phyloP scores from a whole-genome alignment of 2,797 vertebrate genomes.

The Podargus strigoides region DNA sequence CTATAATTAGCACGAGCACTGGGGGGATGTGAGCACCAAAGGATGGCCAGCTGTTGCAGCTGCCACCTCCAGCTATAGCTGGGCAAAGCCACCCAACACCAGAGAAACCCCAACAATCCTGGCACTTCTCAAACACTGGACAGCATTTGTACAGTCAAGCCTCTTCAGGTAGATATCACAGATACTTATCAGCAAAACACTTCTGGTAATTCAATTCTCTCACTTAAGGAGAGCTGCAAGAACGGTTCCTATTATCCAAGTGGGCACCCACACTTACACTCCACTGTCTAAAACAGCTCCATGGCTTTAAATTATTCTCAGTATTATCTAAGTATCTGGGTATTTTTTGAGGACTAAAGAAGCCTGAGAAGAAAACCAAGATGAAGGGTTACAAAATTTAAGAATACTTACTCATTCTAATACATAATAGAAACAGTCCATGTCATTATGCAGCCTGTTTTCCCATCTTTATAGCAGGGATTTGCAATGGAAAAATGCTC shows the following conservation, averaged over 20 bases:
- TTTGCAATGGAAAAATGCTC: constrained; percentile 1
- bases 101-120: background rate
- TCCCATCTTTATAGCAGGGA: background rate
- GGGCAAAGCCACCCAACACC: background rate
- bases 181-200: background rate
- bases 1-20: background rate
- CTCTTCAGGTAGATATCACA: background rate
- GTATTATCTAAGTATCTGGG: accelerated
- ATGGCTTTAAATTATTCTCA: background rate
- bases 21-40: background rate
- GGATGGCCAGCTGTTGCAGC: background rate
- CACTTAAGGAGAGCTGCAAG: background rate
- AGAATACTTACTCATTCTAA: background rate
- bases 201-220: background rate
- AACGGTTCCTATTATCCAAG: background rate
- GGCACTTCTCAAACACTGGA: background rate
- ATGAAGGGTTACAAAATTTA: background rate
- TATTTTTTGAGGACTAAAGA: background rate
- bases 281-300: background rate
- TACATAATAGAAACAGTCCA: background rate
- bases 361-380: background rate
- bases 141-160: accelerated
- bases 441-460: background rate
- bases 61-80: background rate
- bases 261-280: background rate